Evolutionary conservation across 2,888 invertebrate genomes (phyloP).

Genomic region (Ethmia dodecea): DNA sequence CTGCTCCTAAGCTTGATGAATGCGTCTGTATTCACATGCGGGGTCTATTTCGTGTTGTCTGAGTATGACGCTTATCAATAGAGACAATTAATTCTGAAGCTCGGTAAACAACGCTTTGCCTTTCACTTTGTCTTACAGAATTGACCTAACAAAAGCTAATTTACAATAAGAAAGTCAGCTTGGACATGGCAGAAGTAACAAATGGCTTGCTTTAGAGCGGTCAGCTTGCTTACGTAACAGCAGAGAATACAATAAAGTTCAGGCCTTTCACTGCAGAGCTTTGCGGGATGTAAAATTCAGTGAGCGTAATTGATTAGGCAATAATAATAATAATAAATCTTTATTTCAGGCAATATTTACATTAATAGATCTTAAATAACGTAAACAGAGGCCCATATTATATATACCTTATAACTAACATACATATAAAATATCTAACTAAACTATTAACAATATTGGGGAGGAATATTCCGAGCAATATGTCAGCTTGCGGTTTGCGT

Average conservation of each 20-base stretch:
- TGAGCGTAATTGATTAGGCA: too few species aligned
- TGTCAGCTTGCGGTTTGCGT: too few species aligned
- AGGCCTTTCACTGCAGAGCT: slow-evolving; percentile 12
- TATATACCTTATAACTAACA: too few species aligned
- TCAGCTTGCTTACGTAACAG: slow-evolving; percentile 41
- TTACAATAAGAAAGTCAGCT: slow-evolving; percentile 44
- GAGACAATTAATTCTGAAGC: slow-evolving; percentile 28
- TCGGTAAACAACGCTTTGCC: slow-evolving; percentile 21
- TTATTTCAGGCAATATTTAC: too few species aligned
- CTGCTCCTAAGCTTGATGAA: too few species aligned
- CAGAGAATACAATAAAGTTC: slow-evolving; percentile 38
- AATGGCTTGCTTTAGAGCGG: slow-evolving; percentile 33
- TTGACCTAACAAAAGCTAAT: slow-evolving; percentile 42
- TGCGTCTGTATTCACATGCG: too few species aligned
- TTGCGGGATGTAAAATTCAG: slow-evolving; percentile 3
- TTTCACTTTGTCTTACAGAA: slow-evolving; percentile 38
- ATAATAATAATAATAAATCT: too few species aligned
- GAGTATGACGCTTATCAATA: slow-evolving; percentile 17
- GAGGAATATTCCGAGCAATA: too few species aligned
- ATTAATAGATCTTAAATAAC: too few species aligned
- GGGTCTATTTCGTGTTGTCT: slow-evolving; percentile 20
- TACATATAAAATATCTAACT: too few species aligned
- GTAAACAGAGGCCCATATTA: too few species aligned
- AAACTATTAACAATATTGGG: too few species aligned
- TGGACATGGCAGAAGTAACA: slow-evolving; percentile 32